Evolutionary conservation across 2,888 invertebrate genomes (phyloP), one percentile per base, ranked within the genome.

Genomic region (Tanytarsus gracilentus): DNA sequence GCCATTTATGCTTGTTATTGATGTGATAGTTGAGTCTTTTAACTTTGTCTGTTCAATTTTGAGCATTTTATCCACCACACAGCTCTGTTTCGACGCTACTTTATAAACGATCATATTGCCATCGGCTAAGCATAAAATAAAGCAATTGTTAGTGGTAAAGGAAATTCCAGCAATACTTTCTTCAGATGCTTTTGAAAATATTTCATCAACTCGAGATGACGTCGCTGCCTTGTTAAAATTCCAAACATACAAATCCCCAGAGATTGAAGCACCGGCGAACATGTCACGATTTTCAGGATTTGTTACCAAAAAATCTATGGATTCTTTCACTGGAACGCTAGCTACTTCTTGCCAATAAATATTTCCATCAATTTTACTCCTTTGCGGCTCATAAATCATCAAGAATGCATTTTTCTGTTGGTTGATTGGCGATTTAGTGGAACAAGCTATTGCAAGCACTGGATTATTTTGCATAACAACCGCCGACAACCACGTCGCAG

Each of bases 401-500:
- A 60, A 6, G 18, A 26, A 50, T 1, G 60, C 27, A 7, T 3
- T 39, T 7, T 8, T 39, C n/a, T n/a, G n/a, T n/a, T n/a, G n/a
- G n/a, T n/a, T n/a, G n/a, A n/a, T n/a, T n/a, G n/a, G n/a, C 30
- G 29, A n/a, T 14, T 26, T 50, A 3, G 30, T 7, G 1, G 60
- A 49, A 36, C 69, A 68, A 27, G 72, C 68, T 7, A 68, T 62
- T 2, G 69, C 70, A 29, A 74, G 49, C 0, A 69, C 66, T 1
- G 74, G 73, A 1, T 69, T 69, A 65, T 74, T 71, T 49, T 72
- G 69, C 0, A 70, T 71, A 27, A 70, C 68, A 8, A 73, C 68
- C 1, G 23, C 21, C 7, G 72, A 68, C 2, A 74, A 62, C 74
- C 74, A 74, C 27, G 67, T 67, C 18, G 70, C 72, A 49, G 70